Conservation (phyloP, 2,113 vertebrate genomes). For the Hyperoodon ampullatus region DNA sequence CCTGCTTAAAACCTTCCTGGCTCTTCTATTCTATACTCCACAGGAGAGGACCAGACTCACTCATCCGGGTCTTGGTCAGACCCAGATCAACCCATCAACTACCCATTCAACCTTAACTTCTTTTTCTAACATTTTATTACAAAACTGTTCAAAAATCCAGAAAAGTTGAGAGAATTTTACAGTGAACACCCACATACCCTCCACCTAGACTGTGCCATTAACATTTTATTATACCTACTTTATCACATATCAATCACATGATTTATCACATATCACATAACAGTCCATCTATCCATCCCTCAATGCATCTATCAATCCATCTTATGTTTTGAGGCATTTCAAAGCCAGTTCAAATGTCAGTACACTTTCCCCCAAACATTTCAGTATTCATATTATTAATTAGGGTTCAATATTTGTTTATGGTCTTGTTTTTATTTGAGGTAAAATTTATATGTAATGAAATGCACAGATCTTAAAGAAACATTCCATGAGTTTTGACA, state of each 20-base stretch:
- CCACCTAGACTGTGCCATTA: not conserved
- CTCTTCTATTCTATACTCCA: not conserved
- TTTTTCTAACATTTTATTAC: not conserved
- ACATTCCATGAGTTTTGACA: not conserved
- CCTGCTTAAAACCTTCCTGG: not conserved
- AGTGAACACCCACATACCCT: not conserved
- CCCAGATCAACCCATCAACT: not conserved
- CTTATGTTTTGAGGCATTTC: not conserved
- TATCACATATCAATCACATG: no score
- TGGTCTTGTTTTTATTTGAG: not conserved
- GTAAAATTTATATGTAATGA: slow-evolving; percentile 4
- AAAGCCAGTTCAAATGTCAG: not conserved
- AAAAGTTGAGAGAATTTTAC: not conserved
- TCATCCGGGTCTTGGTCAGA: not conserved
- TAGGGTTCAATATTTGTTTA: slow-evolving; percentile 10
- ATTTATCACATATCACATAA: not conserved
- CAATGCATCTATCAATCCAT: not conserved
- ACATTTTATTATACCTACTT: not conserved
- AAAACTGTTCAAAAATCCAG: not conserved
- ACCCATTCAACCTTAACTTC: not conserved
- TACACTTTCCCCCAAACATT: not conserved
- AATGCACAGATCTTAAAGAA: slow-evolving; percentile 4
- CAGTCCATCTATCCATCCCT: not conserved
- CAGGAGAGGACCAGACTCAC: not conserved
- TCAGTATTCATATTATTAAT: not conserved